Evolutionary conservation across 2,888 invertebrate genomes (phyloP), one percentile per base, ranked within the genome.

Genomic region (Cacoxenus indagator): DNA sequence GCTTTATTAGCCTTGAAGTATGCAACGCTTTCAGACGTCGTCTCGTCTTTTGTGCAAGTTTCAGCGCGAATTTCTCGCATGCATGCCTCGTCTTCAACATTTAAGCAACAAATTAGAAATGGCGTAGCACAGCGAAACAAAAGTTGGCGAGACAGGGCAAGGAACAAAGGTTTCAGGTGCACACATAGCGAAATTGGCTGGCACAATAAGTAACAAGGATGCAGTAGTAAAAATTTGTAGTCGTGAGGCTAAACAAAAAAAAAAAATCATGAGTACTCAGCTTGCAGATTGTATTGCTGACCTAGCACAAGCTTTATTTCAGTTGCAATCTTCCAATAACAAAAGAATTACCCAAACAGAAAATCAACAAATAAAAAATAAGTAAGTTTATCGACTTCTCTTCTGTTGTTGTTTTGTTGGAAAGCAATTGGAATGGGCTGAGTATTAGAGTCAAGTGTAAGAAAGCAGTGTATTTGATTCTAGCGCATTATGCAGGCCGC

Each of bases 1-100:
- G 65, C 65, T 73, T 72, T 73, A 78, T 81, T 78, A 77, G 81
- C 79, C 75, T 57, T 65, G 69, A 79, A 81, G 75, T 81, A 81
- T 79, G 78, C 81, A 70, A 69, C 67, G 71, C 54, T 68, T 46
- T 11, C 17, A 54, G 54, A 22, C 27, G 68, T 70, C 70, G 1
- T 6, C 22, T 22, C 1, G 1, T 22, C 19, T 14, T 76, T 70
- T 67, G 67, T 54, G 71, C 70, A 70, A 45, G 11, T 43, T 66
- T 31, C 48, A 17, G 8, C 31, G 9, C 9, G 31, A 1, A 31
- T 8, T 31, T 31, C 31, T 17, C 29, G 67, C 64, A 61, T 31
- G 57, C 59, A 68, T 57, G 57, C 64, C 67, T 43, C 51, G 57
- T 22, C 37, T 68, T 67, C 64, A 64, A 68, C 57, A 64, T 68